Conservation (phyloP, 2,113 vertebrate genomes). For the Pseudorasbora parva region DNA sequence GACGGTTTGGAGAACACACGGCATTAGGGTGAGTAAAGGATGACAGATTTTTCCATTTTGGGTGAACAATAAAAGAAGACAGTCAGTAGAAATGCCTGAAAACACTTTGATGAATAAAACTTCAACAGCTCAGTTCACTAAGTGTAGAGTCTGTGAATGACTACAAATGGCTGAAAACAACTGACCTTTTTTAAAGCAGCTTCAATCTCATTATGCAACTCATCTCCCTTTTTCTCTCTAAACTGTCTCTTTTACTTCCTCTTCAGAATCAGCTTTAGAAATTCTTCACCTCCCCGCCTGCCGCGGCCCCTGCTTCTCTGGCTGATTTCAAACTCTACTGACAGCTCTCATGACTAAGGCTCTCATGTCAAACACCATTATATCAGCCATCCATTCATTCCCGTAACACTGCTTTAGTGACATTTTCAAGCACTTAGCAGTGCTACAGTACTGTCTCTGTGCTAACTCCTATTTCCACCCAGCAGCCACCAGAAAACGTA, state of each 20-base stretch:
- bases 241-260: conserved; percentile 47
- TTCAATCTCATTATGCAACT: conserved; percentile 55
- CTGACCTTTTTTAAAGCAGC: conserved; percentile 48
- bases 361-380: conserved; percentile 51
- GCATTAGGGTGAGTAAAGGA: not conserved
- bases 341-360: conserved; percentile 64
- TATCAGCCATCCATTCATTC: conserved; percentile 33
- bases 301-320: conserved; percentile 35
- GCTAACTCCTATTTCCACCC: conserved; percentile 15
- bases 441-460: conserved; percentile 12
- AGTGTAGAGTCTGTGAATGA: conserved; percentile 54
- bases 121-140: conserved; percentile 43
- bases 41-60: not conserved
- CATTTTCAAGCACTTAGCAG: conserved; percentile 37
- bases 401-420: conserved; percentile 39
- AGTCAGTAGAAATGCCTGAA: not conserved
- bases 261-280: conserved; percentile 60
- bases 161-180: conserved; percentile 50
- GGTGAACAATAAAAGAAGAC: not conserved
- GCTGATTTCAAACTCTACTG: conserved; percentile 60
- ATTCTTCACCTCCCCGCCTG: conserved; percentile 58
- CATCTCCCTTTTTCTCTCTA: conserved; percentile 13
- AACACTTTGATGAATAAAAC: conserved; percentile 2
- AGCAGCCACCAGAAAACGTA: not conserved
- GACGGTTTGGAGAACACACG: too few species aligned